Evolutionary conservation across 2,113 vertebrate genomes (phyloP).

Genomic region (Seriola rivoliana): DNA sequence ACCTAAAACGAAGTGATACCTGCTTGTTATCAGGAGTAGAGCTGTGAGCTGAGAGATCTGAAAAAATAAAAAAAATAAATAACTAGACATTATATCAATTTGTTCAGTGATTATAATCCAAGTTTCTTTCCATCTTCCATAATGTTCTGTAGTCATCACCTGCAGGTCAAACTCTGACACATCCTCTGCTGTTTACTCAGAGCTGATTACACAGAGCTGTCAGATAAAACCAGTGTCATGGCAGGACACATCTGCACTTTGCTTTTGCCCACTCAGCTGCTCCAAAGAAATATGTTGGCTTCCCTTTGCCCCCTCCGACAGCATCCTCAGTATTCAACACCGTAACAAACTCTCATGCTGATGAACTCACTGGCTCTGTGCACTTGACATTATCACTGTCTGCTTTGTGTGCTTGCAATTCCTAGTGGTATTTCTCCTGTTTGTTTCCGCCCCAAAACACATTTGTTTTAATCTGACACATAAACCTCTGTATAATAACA

Average conservation of each 20-base stretch:
- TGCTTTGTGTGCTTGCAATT: neutral
- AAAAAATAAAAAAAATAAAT: neutral
- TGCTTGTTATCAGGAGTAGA: neutral
- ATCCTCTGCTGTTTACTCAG: conserved; percentile 34
- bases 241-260: conserved; percentile 19
- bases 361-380: neutral
- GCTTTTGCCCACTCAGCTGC: conserved; percentile 9
- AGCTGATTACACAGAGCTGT: conserved; percentile 40
- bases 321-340: neutral
- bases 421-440: neutral
- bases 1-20: neutral
- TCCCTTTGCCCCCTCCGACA: neutral
- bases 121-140: neutral
- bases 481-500: neutral
- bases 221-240: conserved; percentile 9
- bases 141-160: neutral
- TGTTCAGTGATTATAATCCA: neutral
- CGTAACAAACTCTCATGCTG: neutral
- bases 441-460: conserved; percentile 1
- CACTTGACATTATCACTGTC: neutral
- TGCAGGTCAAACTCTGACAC: conserved; percentile 32
- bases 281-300: conserved; percentile 2
- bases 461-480: neutral
- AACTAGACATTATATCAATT: neutral
- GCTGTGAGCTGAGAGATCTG: neutral